phyloP scores from a whole-genome alignment of 2,113 vertebrate genomes.

The Pterocles burchelli region DNA sequence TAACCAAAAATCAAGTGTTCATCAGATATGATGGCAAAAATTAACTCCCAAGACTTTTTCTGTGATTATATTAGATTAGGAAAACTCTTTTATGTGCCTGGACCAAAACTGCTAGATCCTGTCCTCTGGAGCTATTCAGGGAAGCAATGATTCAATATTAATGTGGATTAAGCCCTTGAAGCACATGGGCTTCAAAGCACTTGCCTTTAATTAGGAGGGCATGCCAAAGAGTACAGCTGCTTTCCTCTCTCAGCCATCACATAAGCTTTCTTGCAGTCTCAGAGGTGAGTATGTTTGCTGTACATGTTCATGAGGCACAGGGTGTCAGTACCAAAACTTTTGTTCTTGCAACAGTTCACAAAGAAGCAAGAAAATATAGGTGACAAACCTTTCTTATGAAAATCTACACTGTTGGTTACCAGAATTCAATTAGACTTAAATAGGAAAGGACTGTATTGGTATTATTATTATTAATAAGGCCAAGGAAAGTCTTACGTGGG shows the following conservation, averaged over 20 bases:
- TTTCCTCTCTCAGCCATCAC: neutral
- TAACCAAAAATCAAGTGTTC: neutral
- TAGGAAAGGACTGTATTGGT: neutral
- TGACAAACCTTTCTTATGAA: neutral
- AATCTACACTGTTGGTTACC: neutral
- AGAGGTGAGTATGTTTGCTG: neutral
- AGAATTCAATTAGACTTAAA: neutral
- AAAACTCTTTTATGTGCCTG: neutral
- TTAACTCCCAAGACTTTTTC: neutral
- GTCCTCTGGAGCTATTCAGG: neutral
- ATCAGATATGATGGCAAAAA: neutral
- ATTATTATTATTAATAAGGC: neutral
- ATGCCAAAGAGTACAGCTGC: neutral
- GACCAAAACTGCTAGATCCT: neutral
- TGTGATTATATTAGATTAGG: neutral
- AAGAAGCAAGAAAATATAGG: neutral
- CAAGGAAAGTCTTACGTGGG: neutral
- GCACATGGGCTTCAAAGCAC: neutral
- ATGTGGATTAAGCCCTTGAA: neutral
- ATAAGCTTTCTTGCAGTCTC: neutral
- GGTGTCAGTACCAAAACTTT: neutral
- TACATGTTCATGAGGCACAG: neutral
- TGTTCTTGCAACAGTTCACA: neutral
- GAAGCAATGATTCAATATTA: neutral
- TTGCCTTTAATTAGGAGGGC: neutral